Percentiles rank a stretch among this genome's conserved stretches.
Evolutionary conservation across 2,113 vertebrate genomes (phyloP).

Genomic region (Felis chaus): DNA sequence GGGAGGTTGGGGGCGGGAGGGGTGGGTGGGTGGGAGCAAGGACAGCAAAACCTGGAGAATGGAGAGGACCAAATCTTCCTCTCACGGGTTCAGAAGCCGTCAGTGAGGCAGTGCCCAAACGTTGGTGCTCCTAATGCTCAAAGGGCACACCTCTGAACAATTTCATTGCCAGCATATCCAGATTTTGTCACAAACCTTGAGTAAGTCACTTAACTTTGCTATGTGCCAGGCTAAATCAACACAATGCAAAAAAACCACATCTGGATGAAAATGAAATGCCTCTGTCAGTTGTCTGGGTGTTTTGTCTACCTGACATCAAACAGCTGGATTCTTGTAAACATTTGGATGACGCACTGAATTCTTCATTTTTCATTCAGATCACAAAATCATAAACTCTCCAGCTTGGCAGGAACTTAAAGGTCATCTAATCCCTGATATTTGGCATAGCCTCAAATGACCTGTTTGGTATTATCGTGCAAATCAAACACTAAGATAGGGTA

Average conservation of each 20-base stretch:
- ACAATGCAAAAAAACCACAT: slow-evolving; percentile 32
- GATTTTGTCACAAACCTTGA: slow-evolving; percentile 27
- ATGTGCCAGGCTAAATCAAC: slow-evolving; percentile 25
- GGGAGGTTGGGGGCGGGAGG: no score
- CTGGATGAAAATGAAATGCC: slow-evolving; percentile 41
- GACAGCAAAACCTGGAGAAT: neutral
- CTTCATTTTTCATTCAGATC: slow-evolving; percentile 71
- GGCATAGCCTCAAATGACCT: slow-evolving; percentile 64
- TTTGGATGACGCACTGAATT: slow-evolving; percentile 2
- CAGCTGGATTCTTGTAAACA: slow-evolving; percentile 68
- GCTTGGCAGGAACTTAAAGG: slow-evolving; percentile 68
- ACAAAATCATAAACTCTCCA: slow-evolving; percentile 51
- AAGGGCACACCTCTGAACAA: neutral
- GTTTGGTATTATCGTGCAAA: slow-evolving; percentile 57
- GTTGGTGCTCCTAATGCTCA: neutral
- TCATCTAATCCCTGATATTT: slow-evolving; percentile 62
- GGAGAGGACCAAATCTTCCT: neutral
- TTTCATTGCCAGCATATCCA: neutral
- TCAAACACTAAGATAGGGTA: slow-evolving; percentile 22
- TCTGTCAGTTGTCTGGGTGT: slow-evolving; percentile 47
- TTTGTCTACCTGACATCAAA: slow-evolving; percentile 70
- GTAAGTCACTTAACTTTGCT: slow-evolving; percentile 55
- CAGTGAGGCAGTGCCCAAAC: neutral
- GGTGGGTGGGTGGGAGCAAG: neutral
- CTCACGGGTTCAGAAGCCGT: neutral